Conservation (phyloP, 2,888 invertebrate genomes). For the Cybosia mesomella region DNA sequence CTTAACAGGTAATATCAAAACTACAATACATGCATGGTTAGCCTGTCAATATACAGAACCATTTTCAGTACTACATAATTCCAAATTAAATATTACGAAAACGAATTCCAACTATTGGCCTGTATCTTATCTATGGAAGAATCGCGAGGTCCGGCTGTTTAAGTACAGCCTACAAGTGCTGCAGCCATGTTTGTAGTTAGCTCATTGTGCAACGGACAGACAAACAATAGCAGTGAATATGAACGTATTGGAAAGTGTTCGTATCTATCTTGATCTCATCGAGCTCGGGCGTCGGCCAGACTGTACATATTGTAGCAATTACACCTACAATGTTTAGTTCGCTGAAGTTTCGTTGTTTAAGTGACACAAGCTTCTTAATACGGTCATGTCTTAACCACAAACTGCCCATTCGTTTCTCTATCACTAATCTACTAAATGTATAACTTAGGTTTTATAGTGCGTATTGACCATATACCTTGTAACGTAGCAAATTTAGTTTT, state of each 20-base stretch:
- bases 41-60: not conserved
- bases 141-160: constrained; percentile 15
- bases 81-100: constrained; percentile 26
- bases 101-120: constrained; percentile 34
- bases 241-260: constrained; percentile 22
- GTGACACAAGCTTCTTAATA: not conserved
- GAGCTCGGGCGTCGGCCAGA: constrained; percentile 4
- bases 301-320: not conserved
- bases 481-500: no score
- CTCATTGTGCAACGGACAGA: constrained; percentile 32
- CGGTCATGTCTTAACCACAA: not conserved
- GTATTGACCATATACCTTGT: no score
- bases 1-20: not conserved
- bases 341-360: not conserved
- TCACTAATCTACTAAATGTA: no score
- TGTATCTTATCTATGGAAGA: constrained; percentile 27
- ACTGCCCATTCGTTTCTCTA: not conserved
- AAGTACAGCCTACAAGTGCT: not conserved
- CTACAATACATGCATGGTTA: not conserved
- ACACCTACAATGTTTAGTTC: not conserved
- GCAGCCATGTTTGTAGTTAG: constrained; percentile 16
- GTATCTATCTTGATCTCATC: constrained; percentile 9
- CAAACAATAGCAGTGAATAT: constrained; percentile 21
- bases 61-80: not conserved
- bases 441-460: no score